Evolutionary conservation across 1,140 invertebrate species (phyloP), one percentile per base, ranked within the genome.

Genomic region (Diabrotica virgifera): DNA sequence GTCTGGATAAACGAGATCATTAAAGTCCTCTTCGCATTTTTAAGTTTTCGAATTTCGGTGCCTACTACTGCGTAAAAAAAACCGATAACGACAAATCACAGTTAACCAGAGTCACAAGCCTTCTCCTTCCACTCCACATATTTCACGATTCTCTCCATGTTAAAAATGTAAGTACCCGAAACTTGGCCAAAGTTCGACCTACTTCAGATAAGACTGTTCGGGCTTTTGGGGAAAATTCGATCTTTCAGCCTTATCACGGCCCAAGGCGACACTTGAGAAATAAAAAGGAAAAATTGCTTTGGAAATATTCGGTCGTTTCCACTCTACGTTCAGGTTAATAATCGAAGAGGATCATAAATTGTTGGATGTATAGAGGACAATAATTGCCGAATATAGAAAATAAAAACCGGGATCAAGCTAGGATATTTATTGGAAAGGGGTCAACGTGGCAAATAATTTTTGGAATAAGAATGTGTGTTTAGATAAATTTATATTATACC

Each of bases 321-420:
- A 46, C 40, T 46, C 11, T 46, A 8, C n/a, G 40, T 46, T 46
- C 40, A 46, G 40, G 40, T 46, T 46, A 46, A 46, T 46, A 46
- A 46, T 46, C 40, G 40, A 46, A 8, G 8, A 46, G 40, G 8
- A 46, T 46, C 40, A 46, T 46, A 46, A 46, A 46, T 46, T 46
- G 8, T 46, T 46, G 40, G 40, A 8, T 46, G n/a, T 46, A 46
- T n/a, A 46, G n/a, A n/a, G n/a, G 40, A 46, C 8, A 6, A 46
- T 46, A 46, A 46, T 46, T 46, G 40, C 40, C 40, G 40, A 46
- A 10, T 46, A 46, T 46, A 46, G 40, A 46, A 46, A 46, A n/a
- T 46, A 46, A 46, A 46, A 46, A 46, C n/a, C n/a, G 40, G 40
- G 6, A 10, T 46, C 40, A n/a, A 46, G 8, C 40, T 8, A n/a